Evolutionary conservation across 2,113 vertebrate genomes (phyloP).

Genomic region (Amia ocellicauda): DNA sequence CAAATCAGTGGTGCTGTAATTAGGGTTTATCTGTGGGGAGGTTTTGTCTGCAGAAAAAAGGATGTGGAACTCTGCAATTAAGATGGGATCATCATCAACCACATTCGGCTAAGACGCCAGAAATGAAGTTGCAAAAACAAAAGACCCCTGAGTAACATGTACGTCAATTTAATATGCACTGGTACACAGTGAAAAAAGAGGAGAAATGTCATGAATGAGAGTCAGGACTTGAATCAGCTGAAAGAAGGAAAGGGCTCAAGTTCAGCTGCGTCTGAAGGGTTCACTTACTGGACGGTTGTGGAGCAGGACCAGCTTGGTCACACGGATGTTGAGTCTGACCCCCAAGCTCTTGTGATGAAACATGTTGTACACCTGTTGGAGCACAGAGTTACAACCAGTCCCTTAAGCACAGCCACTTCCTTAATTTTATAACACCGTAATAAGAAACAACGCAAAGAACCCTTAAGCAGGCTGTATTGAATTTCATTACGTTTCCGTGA

Average conservation of each 20-base stretch:
- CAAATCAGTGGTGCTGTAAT: background rate
- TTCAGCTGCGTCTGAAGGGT: background rate
- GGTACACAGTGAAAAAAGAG: too few relatives aligned
- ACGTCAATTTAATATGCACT: too few relatives aligned
- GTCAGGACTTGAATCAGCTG: too few relatives aligned
- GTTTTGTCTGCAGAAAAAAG: background rate
- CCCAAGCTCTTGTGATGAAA: slow-evolving; percentile 92
- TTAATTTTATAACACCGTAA: background rate
- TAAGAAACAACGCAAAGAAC: background rate
- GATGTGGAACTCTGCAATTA: background rate
- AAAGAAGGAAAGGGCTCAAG: too few relatives aligned
- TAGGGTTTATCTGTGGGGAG: too few relatives aligned
- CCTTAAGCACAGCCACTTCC: background rate
- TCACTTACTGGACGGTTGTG: slow-evolving; percentile 84
- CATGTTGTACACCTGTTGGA: slow-evolving; percentile 90
- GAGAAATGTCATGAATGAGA: too few relatives aligned
- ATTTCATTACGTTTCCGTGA: background rate
- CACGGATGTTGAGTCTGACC: slow-evolving; percentile 81
- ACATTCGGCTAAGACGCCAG: too few relatives aligned
- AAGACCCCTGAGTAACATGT: too few relatives aligned
- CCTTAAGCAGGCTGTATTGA: background rate
- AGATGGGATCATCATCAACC: background rate
- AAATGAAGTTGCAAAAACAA: background rate
- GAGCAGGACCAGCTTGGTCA: slow-evolving; percentile 89
- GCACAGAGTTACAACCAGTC: slow-evolving; percentile 8